Evolutionary conservation across 2,888 invertebrate genomes (phyloP), one percentile per base, ranked within the genome.

Genomic region (Spodoptera exigua): DNA sequence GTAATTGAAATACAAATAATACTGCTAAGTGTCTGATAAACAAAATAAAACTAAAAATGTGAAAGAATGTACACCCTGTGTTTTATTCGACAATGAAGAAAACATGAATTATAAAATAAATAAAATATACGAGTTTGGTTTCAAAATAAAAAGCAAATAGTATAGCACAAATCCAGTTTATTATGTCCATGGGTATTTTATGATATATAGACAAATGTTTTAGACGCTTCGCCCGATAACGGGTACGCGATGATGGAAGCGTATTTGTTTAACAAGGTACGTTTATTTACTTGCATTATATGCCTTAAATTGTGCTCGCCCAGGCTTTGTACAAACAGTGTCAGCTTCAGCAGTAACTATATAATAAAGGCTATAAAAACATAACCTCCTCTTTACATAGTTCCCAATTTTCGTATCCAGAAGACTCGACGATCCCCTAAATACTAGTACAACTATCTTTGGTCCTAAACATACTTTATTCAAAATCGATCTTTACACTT

Each of bases 1-100:
- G 93, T 69, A 93, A 92, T 85, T 82, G 76, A 85, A 91, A 82
- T 78, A 85, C 83, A 70, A 65, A 81, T 61, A 81, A 82, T 56
- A 70, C 70, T 71, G 68, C 80, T 85, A 76, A 79, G 64, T 77
- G 64, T 63, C 46, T 51, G 56, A 74, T 61, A 61, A 66, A 64
- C 61, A 65, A 52, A 60, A 61, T 54, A 56, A 43, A 61, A 55
- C 34, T 39, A 21, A 44, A 59, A 37, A 14, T 17, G 18, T 0
- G 51, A 41, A 46, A 14, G 34, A 1, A 9, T 7, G 7, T 12
- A 21, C 13, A 27, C 47, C 34, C 52, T 37, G 5, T 13, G 53
- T 41, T 9, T 21, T 43, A 2, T 16, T 17, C 16, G 14, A 55
- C 13, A 40, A 18, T 32, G 13, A 37, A 37, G 2, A 27, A 5